phyloP scores from a whole-genome alignment of 1,140 invertebrate species.

The Solen grandis region DNA sequence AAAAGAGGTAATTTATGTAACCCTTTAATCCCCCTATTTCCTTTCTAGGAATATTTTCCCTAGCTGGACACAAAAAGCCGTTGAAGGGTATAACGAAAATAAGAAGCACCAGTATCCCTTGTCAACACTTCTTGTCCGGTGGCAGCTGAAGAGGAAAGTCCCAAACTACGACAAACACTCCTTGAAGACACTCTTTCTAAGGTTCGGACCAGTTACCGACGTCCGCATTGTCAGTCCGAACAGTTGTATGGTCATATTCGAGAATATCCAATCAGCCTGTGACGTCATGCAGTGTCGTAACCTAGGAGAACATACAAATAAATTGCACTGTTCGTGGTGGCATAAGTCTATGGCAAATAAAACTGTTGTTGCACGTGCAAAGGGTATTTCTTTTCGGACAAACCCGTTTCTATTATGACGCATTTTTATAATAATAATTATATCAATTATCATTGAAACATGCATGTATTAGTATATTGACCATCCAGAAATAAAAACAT shows the following conservation, averaged over 20 bases:
- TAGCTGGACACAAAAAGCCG: constrained; percentile 27
- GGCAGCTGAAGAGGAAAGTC: constrained; percentile 24
- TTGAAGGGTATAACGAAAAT: constrained; percentile 11
- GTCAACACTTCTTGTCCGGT: constrained; percentile 15
- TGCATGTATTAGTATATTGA: too few species aligned
- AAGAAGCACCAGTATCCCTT: constrained; percentile 17
- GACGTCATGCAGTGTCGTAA: constrained; percentile 14
- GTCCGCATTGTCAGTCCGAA: constrained; percentile 10
- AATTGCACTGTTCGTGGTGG: constrained; percentile 33
- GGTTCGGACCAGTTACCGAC: constrained; percentile 12
- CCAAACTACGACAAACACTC: constrained; percentile 1
- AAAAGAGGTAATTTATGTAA: too few species aligned
- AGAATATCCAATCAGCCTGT: constrained; percentile 32
- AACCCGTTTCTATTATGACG: too few species aligned
- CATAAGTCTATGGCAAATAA: constrained; percentile 50
- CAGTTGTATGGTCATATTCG: constrained; percentile 33
- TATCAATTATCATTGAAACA: too few species aligned
- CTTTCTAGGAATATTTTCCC: constrained; percentile 24
- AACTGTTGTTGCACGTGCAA: not conserved
- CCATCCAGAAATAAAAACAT: too few species aligned
- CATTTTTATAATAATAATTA: too few species aligned
- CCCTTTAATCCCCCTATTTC: too few species aligned
- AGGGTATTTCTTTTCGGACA: constrained; percentile 24
- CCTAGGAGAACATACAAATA: constrained; percentile 24
- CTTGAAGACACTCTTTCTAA: not conserved